Evolutionary conservation across 2,888 invertebrate genomes (phyloP).

Genomic region (Athripsodes cinereus): DNA sequence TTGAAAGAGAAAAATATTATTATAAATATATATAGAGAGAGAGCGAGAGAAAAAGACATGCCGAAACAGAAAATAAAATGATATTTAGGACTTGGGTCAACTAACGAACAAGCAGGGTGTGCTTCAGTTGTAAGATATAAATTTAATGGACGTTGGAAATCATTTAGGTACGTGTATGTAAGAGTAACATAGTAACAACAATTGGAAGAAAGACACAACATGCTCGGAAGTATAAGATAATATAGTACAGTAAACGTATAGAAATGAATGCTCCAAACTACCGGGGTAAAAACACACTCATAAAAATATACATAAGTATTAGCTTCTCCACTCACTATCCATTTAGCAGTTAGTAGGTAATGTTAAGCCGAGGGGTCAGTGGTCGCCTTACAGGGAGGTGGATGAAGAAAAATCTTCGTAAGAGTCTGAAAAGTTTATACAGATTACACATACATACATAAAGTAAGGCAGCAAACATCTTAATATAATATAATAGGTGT

Average conservation of each 20-base stretch:
- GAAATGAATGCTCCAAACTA: not conserved
- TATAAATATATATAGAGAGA: not conserved
- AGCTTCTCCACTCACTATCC: constrained; percentile 23
- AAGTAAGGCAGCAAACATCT: not conserved
- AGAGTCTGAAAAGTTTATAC: constrained; percentile 54
- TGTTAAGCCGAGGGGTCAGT: constrained; percentile 16
- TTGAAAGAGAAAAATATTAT: not conserved
- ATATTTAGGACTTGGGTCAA: constrained; percentile 8
- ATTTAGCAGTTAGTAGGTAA: constrained; percentile 23
- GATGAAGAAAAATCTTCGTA: constrained; percentile 67
- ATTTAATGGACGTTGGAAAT: not conserved
- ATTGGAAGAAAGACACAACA: constrained; percentile 3
- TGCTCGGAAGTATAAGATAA: not conserved
- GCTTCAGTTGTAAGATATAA: not conserved
- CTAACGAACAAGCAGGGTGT: constrained; percentile 26
- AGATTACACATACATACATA: no score
- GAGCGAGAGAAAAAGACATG: constrained; percentile 9
- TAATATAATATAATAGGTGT: not conserved
- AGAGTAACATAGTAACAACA: not conserved
- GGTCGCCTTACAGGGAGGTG: constrained; percentile 56
- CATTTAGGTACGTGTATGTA: no score
- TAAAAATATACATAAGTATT: constrained; percentile 24
- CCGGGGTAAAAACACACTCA: constrained; percentile 20
- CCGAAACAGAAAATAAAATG: constrained; percentile 12
- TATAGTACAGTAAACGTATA: not conserved